Base-by-base conservation (phyloP, 2,113 vertebrate genomes). In the Brevimyrus niger region DNA sequence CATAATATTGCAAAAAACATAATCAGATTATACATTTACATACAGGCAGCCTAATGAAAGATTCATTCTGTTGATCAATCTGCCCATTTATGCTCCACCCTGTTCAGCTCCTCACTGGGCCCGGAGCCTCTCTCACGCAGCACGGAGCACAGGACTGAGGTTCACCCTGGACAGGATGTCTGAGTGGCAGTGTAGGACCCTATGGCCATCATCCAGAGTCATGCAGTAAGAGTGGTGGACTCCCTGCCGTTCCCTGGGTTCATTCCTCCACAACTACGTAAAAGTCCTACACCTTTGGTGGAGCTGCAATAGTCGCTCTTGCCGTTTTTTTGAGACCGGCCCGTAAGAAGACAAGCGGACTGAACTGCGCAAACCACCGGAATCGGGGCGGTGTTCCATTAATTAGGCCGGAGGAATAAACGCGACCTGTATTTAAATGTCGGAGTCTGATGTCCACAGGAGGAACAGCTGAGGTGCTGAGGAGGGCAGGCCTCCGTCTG, bases 131-230 rank as follows among this genome's bases (percentile, higher is more conserved):
- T 65, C n/a, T 1, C 69, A 76, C 4, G 13, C 4, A 13, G 31
- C 3, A 73, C 13, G 4, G 27, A 15, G 69, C 69, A 76, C 69
- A 38, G 35, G 15, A 5, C 31, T 19, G 4, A n/a, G 69, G 13
- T 76, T 15, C 69, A 35, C 69, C 31, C 31, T 17, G 31, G 69
- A 76, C 31, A 17, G 65, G 65, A 73, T 1, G 2, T 93, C 92
- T 91, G 95, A 94, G 93, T 94, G 93, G 95, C 93, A 94, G 91
- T 95, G n/a, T n/a, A n/a, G n/a, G n/a, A n/a, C n/a, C n/a, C n/a
- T n/a, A n/a, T n/a, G n/a, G n/a, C n/a, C n/a, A 96, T 92, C 88
- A 90, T 87, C 85, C 91, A 87, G 89, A 93, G 92, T 94, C 94
- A 94, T 90, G 89, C 93, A 65, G 46, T 31, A 51, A 90, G 91